A percentile compares a stretch with the other conserved stretches of the same genome.
Conservation (phyloP, 2,888 invertebrate species). For the Tribolium freemani region DNA sequence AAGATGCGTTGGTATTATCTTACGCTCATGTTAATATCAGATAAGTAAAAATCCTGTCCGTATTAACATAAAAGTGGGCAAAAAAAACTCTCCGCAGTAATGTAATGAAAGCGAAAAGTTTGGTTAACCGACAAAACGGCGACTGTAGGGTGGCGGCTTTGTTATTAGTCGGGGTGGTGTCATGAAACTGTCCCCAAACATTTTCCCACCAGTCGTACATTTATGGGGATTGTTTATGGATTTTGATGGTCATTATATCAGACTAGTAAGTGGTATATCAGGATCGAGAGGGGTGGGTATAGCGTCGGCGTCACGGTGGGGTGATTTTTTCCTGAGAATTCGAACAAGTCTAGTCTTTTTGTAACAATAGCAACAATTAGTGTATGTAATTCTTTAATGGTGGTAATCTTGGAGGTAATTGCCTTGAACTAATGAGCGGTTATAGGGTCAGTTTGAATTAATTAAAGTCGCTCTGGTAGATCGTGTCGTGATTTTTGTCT, state of each 20-base stretch:
- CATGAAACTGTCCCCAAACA: conserved; percentile 10
- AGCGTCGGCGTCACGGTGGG: conserved; percentile 32
- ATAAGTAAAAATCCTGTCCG: conserved; percentile 16
- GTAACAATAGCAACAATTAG: conserved; percentile 31
- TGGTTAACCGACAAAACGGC: background rate
- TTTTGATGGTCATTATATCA: conserved; percentile 11
- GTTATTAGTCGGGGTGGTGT: conserved; percentile 6
- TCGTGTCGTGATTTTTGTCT: conserved; percentile 1
- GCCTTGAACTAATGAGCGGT: conserved; percentile 37
- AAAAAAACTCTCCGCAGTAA: background rate
- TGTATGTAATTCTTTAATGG: conserved; percentile 35
- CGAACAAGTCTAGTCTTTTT: conserved; percentile 14
- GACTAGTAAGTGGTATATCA: conserved; percentile 8
- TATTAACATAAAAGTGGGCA: conserved; percentile 1
- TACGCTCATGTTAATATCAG: conserved; percentile 26
- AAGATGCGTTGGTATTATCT: conserved; percentile 31
- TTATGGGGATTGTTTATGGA: conserved; percentile 31
- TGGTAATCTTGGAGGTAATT: conserved; percentile 28
- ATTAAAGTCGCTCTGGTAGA: conserved; percentile 15
- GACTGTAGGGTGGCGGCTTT: background rate
- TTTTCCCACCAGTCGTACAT: conserved; percentile 25
- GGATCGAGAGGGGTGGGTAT: conserved; percentile 9
- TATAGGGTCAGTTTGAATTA: conserved; percentile 20
- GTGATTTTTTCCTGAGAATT: conserved; percentile 36
- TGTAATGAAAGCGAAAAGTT: background rate